These are phyloP conservation scores for Todus mexicanus DNA, from an alignment of 2,797 vertebrate species.

Conservation along the genomic window DNA sequence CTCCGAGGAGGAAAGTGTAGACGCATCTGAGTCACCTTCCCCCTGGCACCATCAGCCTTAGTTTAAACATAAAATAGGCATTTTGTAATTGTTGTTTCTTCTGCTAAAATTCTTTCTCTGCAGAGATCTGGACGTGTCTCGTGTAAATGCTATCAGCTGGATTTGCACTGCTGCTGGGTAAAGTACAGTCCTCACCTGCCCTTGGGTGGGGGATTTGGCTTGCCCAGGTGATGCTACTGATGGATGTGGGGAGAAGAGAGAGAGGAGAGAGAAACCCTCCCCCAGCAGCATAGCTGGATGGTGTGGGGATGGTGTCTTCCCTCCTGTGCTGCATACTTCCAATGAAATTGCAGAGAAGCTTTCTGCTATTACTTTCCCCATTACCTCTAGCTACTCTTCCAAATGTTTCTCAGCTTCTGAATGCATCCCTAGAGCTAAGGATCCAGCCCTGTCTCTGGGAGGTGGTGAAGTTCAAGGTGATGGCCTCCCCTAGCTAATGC, in stretches of 20 bases:
- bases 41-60: not conserved
- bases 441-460: not conserved
- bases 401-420: not conserved
- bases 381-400: not conserved
- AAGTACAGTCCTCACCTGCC: not conserved
- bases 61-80: not conserved
- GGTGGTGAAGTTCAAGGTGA: not conserved
- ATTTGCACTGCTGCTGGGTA: not conserved
- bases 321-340: fast-evolving
- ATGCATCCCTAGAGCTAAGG: not conserved
- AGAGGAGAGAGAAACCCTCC: not conserved
- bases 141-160: not conserved
- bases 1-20: not conserved
- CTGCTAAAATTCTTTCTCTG: not conserved
- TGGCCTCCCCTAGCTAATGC: not conserved
- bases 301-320: fast-evolving
- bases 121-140: fast-evolving
- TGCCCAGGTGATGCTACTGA: not conserved
- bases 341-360: not conserved
- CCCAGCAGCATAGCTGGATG: fast-evolving
- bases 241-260: not conserved
- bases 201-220: not conserved
- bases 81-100: not conserved
- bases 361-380: not conserved
- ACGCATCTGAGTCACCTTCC: constrained; percentile 30